These are phyloP conservation scores for Montipora capitata DNA, from an alignment of 92 coral and sea anemone species.

Conservation along the genomic window DNA sequence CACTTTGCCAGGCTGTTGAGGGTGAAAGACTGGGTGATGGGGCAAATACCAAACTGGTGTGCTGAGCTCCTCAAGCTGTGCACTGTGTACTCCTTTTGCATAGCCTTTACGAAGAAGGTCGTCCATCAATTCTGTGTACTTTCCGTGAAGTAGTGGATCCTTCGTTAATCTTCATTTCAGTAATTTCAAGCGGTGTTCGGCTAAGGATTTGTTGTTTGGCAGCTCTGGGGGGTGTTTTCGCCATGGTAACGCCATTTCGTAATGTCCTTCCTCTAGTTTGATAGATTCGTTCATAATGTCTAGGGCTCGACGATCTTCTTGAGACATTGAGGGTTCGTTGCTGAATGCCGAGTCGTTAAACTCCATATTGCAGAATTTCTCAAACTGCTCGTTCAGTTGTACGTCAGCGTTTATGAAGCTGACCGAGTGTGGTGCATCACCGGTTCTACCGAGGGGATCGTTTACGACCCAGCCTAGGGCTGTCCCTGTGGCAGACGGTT, in stretches of 20 bases:
- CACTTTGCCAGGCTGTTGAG: slow-evolving; percentile 49
- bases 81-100: slow-evolving; percentile 49
- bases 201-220: slow-evolving; percentile 52
- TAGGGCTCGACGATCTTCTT: slow-evolving; percentile 57
- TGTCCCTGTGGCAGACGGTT: slow-evolving; percentile 41
- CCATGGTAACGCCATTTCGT: slow-evolving; percentile 81
- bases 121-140: slow-evolving; percentile 39
- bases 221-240: slow-evolving; percentile 64
- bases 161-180: slow-evolving; percentile 38
- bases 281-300: slow-evolving; percentile 52
- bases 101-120: slow-evolving; percentile 45
- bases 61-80: slow-evolving; percentile 17
- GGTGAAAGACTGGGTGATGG: slow-evolving; percentile 25
- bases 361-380: slow-evolving; percentile 63
- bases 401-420: slow-evolving; percentile 43
- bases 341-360: slow-evolving; percentile 47
- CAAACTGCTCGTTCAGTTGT: slow-evolving; percentile 48
- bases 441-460: slow-evolving; percentile 39
- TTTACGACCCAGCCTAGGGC: slow-evolving; percentile 43
- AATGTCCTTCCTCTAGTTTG: slow-evolving; percentile 55
- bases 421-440: neutral
- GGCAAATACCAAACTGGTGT: slow-evolving; percentile 59
- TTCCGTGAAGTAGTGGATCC: slow-evolving; percentile 26
- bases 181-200: slow-evolving; percentile 53
- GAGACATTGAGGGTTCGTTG: slow-evolving; percentile 46